phyloP scores from a whole-genome alignment of 2,113 vertebrate genomes.

The Nothocercus julius region DNA sequence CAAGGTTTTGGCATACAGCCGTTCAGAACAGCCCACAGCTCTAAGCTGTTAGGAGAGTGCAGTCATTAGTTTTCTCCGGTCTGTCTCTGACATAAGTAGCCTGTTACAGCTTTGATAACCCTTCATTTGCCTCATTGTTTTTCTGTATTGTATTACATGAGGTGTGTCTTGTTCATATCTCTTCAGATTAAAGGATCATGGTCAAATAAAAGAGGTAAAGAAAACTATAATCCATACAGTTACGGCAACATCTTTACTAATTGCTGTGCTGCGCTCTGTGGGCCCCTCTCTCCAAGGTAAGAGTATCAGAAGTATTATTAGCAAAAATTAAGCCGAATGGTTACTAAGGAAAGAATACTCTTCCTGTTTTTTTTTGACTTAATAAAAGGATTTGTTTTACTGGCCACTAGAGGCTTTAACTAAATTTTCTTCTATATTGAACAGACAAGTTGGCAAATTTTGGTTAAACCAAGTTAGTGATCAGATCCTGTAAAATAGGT shows the following conservation, averaged over 20 bases:
- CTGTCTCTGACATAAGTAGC: not conserved
- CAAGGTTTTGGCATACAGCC: not conserved
- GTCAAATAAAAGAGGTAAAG: constrained; percentile 98
- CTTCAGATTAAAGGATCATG: constrained; percentile 97
- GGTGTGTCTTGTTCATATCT: constrained; percentile 39
- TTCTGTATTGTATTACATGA: not conserved
- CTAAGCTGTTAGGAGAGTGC: not conserved
- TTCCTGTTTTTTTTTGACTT: not conserved
- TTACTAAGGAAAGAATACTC: not conserved
- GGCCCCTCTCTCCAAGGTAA: constrained; percentile 95
- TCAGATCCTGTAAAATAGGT: not conserved
- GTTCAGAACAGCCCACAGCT: not conserved
- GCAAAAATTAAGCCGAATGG: not conserved
- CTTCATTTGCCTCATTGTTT: not conserved
- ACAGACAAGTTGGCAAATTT: not conserved
- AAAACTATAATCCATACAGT: constrained; percentile 98
- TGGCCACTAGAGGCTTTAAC: not conserved
- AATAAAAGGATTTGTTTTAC: not conserved
- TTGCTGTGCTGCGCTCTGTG: constrained; percentile 96
- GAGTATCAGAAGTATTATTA: not conserved
- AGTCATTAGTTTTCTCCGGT: not conserved
- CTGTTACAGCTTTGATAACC: not conserved
- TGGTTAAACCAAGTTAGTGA: not conserved
- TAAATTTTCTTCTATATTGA: not conserved
- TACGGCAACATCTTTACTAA: constrained; percentile 95